These are phyloP conservation scores for Phalloptychus januarius DNA, from an alignment of 2,797 vertebrate genomes.

Conservation along the genomic window DNA sequence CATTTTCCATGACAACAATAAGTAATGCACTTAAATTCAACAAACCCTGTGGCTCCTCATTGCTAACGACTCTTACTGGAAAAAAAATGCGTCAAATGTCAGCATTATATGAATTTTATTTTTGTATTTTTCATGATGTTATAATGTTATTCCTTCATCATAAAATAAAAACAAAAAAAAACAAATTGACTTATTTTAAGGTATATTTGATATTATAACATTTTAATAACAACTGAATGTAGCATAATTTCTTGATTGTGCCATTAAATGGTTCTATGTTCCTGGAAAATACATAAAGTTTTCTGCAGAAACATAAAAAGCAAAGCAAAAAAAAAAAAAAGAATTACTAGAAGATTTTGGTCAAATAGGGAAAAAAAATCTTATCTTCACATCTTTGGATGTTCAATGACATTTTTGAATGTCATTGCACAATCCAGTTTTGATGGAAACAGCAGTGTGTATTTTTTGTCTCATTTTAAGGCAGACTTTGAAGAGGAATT, in stretches of 20 bases:
- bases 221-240: no score
- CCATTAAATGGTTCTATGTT: no score
- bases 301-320: not conserved
- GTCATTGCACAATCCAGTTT: not conserved
- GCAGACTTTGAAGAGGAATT: not conserved
- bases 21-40: not conserved
- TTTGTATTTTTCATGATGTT: no score
- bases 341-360: not conserved
- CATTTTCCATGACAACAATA: not conserved
- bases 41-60: not conserved
- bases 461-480: not conserved
- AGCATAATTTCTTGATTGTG: no score
- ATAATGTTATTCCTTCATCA: no score
- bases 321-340: not conserved
- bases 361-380: not conserved
- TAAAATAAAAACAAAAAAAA: no score
- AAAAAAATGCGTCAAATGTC: not conserved
- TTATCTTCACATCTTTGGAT: no score
- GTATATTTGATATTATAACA: no score
- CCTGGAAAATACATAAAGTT: not conserved
- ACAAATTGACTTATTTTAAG: no score
- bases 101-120: no score
- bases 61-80: not conserved
- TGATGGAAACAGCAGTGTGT: not conserved
- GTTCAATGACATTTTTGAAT: not conserved